Evolutionary conservation across 2,888 invertebrate genomes (phyloP), one percentile per base, ranked within the genome.

Genomic region (Pyrochroa serraticornis): DNA sequence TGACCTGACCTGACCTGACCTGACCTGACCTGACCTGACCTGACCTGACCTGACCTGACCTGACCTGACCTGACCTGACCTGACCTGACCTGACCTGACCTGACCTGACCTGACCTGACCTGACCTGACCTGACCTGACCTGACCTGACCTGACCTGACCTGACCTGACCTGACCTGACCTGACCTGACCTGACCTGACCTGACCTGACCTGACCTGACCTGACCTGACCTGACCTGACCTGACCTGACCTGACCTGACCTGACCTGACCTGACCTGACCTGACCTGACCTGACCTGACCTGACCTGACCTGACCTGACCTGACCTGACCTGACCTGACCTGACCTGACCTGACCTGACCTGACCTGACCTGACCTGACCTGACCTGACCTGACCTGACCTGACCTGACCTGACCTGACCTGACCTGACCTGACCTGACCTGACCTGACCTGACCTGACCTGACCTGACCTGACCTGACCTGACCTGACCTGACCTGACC

Each of bases 21-120:
- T 57, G 30, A 62, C 62, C 56, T 48, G 47, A 60, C 62, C 60
- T 57, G 56, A 62, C 58, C 56, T 60, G 50, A 60, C 60, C 59
- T 38, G 37, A 59, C 57, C 60, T 43, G 48, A 60, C 57, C 60
- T 42, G 35, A 60, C 57, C 60, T 45, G 49, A 60, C 58, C 56
- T 52, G 39, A 60, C 54, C 62, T 50, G 49, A 60, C 59, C 58
- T 54, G 46, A 60, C 62, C 59, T 52, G 47, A 62, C 58, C 60
- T 58, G 41, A 60, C 61, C 58, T 54, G 48, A 59, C 47, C 58
- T 59, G 54, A 63, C 58, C 55, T 55, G 46, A 63, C 63, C 56
- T 49, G 42, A 60, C 56, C 55, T 22, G 33, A 57, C 50, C 57
- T 39, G 12, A 43, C 50, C 45, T 33, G 14, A 53, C 50, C 57